Evolutionary conservation across 2,797 vertebrate genomes (phyloP).

Genomic region (Loriculus beryllinus): DNA sequence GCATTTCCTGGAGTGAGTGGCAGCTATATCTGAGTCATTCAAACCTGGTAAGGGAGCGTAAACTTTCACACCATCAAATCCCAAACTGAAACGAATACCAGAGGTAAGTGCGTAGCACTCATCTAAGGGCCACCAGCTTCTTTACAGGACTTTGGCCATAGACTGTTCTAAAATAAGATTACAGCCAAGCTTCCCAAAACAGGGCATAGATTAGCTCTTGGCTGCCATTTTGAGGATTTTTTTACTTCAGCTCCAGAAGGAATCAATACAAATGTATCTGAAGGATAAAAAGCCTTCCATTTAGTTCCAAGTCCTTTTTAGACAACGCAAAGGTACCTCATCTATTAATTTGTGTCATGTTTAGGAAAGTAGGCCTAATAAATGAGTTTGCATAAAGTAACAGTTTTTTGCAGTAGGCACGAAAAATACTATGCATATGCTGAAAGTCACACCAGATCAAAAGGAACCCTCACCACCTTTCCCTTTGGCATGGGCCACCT

Average conservation of each 20-base stretch:
- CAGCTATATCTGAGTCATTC: background rate
- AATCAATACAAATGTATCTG: background rate
- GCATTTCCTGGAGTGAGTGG: rapidly evolving
- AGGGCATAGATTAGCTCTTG: background rate
- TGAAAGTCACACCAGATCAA: background rate
- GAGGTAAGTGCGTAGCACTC: background rate
- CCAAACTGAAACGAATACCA: rapidly evolving
- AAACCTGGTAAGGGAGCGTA: background rate
- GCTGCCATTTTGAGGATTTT: background rate
- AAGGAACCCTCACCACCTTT: background rate
- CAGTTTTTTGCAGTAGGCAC: too few relatives aligned
- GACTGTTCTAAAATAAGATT: background rate
- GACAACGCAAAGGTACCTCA: background rate
- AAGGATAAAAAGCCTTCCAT: background rate
- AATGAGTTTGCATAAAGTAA: background rate
- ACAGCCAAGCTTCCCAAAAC: background rate
- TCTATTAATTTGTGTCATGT: background rate
- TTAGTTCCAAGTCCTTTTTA: background rate
- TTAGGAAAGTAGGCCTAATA: background rate
- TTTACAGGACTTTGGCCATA: background rate
- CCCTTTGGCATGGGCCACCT: background rate
- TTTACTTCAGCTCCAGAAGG: background rate
- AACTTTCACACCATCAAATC: background rate
- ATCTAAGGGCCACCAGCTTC: background rate
- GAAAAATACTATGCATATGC: background rate